A percentile compares a stretch with the other conserved stretches of the same genome.
phyloP scores from a whole-genome alignment of 2,888 invertebrate genomes.

The Bugula neritina region DNA sequence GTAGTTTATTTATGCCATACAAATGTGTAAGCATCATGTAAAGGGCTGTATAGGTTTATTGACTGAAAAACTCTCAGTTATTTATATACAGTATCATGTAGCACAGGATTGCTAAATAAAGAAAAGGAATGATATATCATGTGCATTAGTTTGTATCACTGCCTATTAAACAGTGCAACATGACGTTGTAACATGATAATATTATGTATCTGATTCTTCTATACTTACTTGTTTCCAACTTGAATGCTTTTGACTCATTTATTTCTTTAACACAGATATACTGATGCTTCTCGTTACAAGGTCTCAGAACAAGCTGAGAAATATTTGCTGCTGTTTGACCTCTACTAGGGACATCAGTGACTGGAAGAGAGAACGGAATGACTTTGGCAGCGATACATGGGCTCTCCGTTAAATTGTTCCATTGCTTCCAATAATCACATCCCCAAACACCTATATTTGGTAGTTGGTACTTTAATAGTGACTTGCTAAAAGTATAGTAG shows the following conservation, averaged over 20 bases:
- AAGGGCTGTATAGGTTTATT: too few relatives aligned
- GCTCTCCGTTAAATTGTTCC: background rate
- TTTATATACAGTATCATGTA: too few relatives aligned
- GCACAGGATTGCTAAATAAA: too few relatives aligned
- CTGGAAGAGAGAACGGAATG: background rate
- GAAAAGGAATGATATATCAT: too few relatives aligned
- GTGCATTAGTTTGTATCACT: too few relatives aligned
- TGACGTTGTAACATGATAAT: too few relatives aligned
- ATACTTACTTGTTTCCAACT: background rate
- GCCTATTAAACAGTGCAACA: too few relatives aligned
- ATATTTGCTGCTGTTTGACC: background rate
- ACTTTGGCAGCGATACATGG: slow-evolving; percentile 14
- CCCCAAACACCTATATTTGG: slow-evolving; percentile 3
- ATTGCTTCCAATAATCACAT: background rate
- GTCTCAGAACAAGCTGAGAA: background rate
- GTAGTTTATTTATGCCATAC: too few relatives aligned
- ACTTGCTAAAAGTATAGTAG: background rate
- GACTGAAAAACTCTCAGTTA: too few relatives aligned
- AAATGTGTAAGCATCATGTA: too few relatives aligned
- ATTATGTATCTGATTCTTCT: too few relatives aligned
- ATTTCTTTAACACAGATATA: slow-evolving; percentile 1
- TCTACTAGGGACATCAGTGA: background rate
- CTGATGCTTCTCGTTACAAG: background rate
- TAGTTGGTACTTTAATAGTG: background rate
- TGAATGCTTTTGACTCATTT: background rate